Evolutionary conservation across 2,113 vertebrate species (phyloP), one percentile per base, ranked within the genome.

Genomic region (Coracopsis vasa): DNA sequence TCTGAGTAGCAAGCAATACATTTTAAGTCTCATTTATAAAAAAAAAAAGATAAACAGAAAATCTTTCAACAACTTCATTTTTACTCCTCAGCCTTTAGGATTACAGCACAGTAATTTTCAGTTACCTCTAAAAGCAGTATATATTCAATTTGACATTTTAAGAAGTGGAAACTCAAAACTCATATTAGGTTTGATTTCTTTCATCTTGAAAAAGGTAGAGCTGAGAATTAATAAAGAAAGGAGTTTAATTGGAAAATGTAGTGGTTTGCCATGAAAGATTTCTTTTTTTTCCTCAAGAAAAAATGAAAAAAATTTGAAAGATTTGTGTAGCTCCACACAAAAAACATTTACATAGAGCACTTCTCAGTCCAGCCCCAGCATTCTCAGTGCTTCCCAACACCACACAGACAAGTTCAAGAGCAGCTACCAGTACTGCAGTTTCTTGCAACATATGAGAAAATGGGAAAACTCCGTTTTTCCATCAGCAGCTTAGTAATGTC

Each of bases 21-120:
- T 80, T 92, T 96, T 72, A 93, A 48, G 84, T 90, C 60, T 97
- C 47, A 88, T 81, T 83, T 96, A 95, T 96, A 92, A 50, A 92
- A 95, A 97, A 88, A 95, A 58, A 92, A 3, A 3, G 19, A 91
- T 66, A 92, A 97, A 95, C 37, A 94, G 44, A 96, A 97, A 92
- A 50, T 12, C 28, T 95, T 97, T 84, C 77, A 97, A 90, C 39
- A 67, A 56, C 53, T 90, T 88, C 2, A n/a, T 42, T 91, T 89
- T 91, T 61, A 82, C n/a, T 67, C 44, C 48, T 62, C 16, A 89
- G 54, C 16, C 24, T 75, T 90, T 44, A 86, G 16, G 37, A 79
- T 73, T 92, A 66, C 16, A 92, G 48, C 33, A 95, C 84, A n/a
- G 54, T 72, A 79, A 58, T 80, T 70, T 88, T 44, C 33, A 78